Conservation (phyloP, 2,888 invertebrate genomes). For the Melipona beecheii region DNA sequence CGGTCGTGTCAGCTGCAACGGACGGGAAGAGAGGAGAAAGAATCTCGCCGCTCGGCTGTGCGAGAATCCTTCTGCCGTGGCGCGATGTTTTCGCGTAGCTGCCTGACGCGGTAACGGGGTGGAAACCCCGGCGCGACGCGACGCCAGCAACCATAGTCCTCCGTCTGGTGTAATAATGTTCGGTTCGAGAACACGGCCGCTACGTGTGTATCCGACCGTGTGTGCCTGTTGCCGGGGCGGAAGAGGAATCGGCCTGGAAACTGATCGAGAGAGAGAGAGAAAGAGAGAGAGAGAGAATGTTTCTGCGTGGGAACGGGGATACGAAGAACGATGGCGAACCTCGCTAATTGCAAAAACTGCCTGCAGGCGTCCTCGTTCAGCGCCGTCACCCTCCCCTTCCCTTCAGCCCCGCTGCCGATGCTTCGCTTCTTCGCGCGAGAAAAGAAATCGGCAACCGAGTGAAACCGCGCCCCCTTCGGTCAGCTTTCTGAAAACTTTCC, state of each 20-base stretch:
- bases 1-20: conserved; percentile 27
- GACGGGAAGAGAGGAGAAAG: neutral
- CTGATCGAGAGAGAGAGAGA: conserved; percentile 27
- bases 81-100: conserved; percentile 30
- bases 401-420: neutral
- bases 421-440: neutral
- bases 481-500: conserved; percentile 37
- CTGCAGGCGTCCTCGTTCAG: conserved; percentile 45
- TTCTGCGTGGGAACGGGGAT: neutral
- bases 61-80: neutral
- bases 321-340: conserved; percentile 32
- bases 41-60: conserved; percentile 27
- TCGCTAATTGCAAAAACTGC: conserved; percentile 75
- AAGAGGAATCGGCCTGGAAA: conserved; percentile 32
- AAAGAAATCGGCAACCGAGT: conserved; percentile 28
- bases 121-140: conserved; percentile 30
- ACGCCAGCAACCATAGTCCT: too few species aligned
- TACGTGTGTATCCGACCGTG: conserved; percentile 33
- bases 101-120: conserved; percentile 25
- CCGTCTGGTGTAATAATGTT: conserved; percentile 51
- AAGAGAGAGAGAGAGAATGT: too few species aligned
- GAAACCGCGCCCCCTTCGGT: conserved; percentile 23
- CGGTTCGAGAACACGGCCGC: conserved; percentile 40
- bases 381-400: conserved; percentile 5
- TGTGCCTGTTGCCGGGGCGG: neutral